These are phyloP conservation scores for Gastracanthus pulcherrimus DNA, from an alignment of 2,888 invertebrate genomes.

Conservation along the genomic window DNA sequence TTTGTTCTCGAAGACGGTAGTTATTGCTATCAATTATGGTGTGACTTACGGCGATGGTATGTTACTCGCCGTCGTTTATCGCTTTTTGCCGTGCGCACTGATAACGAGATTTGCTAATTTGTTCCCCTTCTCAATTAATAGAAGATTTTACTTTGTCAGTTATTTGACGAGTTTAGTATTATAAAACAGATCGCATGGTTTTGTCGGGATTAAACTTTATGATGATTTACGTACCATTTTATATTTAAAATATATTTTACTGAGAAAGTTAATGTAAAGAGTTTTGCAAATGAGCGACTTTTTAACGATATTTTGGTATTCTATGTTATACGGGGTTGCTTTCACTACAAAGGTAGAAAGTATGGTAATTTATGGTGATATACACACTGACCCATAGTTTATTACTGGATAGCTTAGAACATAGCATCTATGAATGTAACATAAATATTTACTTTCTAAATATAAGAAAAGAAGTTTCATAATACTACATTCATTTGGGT, in stretches of 20 bases:
- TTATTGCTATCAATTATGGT: constrained; percentile 50
- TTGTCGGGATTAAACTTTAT: no score
- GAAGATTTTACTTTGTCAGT: background rate
- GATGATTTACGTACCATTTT: no score
- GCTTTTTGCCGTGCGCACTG: background rate
- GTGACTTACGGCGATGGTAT: background rate
- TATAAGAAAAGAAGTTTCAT: background rate
- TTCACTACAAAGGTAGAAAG: background rate
- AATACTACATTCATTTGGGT: background rate
- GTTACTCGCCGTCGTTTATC: background rate
- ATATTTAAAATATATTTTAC: background rate
- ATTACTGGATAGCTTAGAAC: background rate
- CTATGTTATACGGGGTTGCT: no score
- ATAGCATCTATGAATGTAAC: background rate
- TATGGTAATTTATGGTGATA: background rate
- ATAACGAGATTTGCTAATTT: background rate
- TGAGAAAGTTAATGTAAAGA: no score
- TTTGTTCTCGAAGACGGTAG: constrained; percentile 52
- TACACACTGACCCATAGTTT: background rate
- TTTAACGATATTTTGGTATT: no score
- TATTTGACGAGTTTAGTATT: no score
- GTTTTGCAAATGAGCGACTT: no score
- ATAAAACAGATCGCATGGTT: no score
- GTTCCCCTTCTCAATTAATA: background rate
- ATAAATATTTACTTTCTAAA: background rate